phyloP scores from a whole-genome alignment of 2,888 invertebrate species.

The Drosophila colorata region DNA sequence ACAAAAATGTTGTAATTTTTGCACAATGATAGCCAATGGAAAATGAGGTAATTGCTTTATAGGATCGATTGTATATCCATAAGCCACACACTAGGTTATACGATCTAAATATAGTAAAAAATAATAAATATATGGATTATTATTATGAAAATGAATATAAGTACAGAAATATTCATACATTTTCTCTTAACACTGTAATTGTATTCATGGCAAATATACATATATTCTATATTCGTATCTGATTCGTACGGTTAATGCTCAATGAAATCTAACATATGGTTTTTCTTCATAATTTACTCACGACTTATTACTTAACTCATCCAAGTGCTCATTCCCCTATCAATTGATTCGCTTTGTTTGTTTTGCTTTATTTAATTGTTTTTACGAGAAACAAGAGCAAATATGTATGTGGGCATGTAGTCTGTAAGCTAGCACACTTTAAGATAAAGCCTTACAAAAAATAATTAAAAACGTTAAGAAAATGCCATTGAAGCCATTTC shows the following conservation, averaged over 20 bases:
- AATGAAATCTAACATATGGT: too few species aligned
- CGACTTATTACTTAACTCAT: too few species aligned
- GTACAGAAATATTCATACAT: too few species aligned
- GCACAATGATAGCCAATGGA: not conserved
- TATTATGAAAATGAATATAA: too few species aligned
- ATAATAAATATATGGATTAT: too few species aligned
- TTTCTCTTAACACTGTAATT: too few species aligned
- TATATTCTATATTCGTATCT: not conserved
- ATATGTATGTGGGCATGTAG: too few species aligned
- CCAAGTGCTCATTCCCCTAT: too few species aligned
- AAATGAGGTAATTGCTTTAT: conserved; percentile 6
- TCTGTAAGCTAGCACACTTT: not conserved
- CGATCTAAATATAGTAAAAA: too few species aligned
- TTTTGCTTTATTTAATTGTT: not conserved
- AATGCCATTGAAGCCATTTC: not conserved
- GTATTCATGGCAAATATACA: too few species aligned
- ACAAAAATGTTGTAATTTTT: not conserved
- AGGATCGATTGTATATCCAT: not conserved
- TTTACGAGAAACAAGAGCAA: not conserved
- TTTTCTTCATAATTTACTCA: too few species aligned
- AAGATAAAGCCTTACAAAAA: not conserved
- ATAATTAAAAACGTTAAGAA: not conserved
- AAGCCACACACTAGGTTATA: too few species aligned
- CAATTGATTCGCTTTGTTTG: not conserved
- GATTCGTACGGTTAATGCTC: conserved; percentile 1